A percentile compares a stretch with the other conserved stretches of the same genome.
These are phyloP conservation scores for Neosilurus hyrtlii DNA, from an alignment of 2,797 vertebrate species.

Conservation along the genomic window DNA sequence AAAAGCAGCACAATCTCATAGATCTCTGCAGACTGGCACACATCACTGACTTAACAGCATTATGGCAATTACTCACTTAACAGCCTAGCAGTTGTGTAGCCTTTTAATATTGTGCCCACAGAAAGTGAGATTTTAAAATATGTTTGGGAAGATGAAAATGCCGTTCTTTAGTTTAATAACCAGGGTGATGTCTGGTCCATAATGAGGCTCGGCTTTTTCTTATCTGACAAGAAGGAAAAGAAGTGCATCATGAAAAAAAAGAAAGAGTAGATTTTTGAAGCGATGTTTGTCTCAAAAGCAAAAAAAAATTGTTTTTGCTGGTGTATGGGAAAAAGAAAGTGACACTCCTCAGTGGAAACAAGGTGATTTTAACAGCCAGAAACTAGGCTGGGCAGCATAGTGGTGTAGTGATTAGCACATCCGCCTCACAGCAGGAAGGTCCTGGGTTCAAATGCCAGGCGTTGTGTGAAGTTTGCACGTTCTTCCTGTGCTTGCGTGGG, in stretches of 20 bases:
- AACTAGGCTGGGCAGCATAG: no score
- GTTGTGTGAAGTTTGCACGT: no score
- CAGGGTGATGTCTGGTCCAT: background rate
- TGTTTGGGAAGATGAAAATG: background rate
- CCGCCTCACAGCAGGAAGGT: no score
- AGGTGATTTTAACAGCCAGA: background rate
- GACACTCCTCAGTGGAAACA: background rate
- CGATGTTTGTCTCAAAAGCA: background rate
- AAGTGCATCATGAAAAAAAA: background rate
- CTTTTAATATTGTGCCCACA: background rate
- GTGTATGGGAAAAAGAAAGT: background rate
- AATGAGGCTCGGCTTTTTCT: background rate
- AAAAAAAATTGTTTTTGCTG: background rate
- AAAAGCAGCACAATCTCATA: background rate
- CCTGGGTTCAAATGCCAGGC: no score
- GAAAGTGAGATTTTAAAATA: background rate
- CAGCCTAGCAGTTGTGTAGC: background rate
- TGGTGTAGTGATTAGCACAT: no score
- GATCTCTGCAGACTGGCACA: background rate
- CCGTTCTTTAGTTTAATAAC: background rate
- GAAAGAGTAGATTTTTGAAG: background rate
- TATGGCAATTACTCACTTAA: background rate
- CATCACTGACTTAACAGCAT: background rate
- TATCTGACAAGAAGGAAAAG: background rate
- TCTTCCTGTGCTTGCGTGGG: no score